phyloP scores from a whole-genome alignment of 2,888 invertebrate genomes.

The Hyles lineata region DNA sequence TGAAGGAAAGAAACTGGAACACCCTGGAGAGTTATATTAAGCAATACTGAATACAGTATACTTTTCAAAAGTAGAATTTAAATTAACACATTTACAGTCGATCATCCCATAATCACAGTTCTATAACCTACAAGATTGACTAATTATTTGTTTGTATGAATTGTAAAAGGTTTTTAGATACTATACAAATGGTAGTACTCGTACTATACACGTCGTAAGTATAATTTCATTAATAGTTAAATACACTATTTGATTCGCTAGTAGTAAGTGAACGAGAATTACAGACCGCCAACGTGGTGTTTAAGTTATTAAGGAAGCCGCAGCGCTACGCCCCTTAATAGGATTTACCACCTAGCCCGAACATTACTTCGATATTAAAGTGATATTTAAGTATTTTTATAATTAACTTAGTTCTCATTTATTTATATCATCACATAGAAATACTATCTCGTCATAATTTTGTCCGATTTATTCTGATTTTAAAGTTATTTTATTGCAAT shows the following conservation, averaged over 20 bases:
- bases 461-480: no score
- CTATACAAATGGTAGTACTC: neutral
- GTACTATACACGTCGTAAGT: conserved; percentile 1
- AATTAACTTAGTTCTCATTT: neutral
- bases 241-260: conserved; percentile 41
- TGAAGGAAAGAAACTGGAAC: no score
- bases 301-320: conserved; percentile 79
- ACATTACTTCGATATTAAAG: conserved; percentile 33
- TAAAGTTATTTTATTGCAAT: no score
- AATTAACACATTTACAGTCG: no score
- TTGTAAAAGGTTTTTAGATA: neutral
- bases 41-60: no score
- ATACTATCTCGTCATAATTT: no score
- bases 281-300: conserved; percentile 58
- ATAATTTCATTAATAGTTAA: conserved; percentile 47
- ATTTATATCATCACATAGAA: no score
- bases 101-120: neutral
- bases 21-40: no score
- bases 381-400: conserved; percentile 29
- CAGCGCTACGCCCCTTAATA: conserved; percentile 67
- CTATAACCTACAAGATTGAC: neutral
- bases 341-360: conserved; percentile 66
- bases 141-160: neutral
- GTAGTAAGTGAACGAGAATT: conserved; percentile 60
- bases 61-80: no score